A percentile compares a stretch with the other conserved stretches of the same genome.
These are phyloP conservation scores for Drosophila rubida DNA, from an alignment of 2,888 invertebrate species.

Conservation along the genomic window DNA sequence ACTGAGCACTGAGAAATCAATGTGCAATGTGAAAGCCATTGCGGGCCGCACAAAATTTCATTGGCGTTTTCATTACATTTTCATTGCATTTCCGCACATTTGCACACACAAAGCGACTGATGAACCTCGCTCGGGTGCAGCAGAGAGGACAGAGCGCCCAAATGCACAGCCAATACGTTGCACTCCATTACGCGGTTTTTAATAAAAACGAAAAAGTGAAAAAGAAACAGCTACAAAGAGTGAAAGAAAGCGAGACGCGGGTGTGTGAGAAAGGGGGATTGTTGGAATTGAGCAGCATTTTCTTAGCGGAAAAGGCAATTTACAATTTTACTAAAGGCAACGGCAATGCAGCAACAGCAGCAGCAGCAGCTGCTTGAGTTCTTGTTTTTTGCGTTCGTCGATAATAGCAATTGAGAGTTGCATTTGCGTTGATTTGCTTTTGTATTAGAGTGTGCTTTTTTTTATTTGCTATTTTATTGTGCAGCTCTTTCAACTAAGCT, in stretches of 20 bases:
- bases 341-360: no score
- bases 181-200: conserved; percentile 76
- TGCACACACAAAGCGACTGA: conserved; percentile 60
- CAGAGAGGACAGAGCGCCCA: conserved; percentile 11
- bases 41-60: conserved; percentile 31
- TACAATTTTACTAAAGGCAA: conserved; percentile 52
- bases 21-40: conserved; percentile 25
- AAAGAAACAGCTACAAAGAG: not conserved
- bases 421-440: conserved; percentile 78
- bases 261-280: not conserved
- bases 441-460: conserved; percentile 8
- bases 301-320: conserved; percentile 59
- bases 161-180: conserved; percentile 74
- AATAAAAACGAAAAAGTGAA: conserved; percentile 43
- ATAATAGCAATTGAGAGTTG: conserved; percentile 79
- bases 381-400: conserved; percentile 52
- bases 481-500: conserved; percentile 62
- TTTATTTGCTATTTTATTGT: conserved; percentile 44
- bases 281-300: conserved; percentile 29
- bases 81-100: conserved; percentile 66
- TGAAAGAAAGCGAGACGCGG: not conserved
- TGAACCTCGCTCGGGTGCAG: not conserved
- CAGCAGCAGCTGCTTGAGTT: conserved; percentile 19
- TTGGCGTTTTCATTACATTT: conserved; percentile 59
- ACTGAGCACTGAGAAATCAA: conserved; percentile 40